Base-by-base conservation (phyloP, 2,113 vertebrate genomes). In the Centropristis striata region DNA sequence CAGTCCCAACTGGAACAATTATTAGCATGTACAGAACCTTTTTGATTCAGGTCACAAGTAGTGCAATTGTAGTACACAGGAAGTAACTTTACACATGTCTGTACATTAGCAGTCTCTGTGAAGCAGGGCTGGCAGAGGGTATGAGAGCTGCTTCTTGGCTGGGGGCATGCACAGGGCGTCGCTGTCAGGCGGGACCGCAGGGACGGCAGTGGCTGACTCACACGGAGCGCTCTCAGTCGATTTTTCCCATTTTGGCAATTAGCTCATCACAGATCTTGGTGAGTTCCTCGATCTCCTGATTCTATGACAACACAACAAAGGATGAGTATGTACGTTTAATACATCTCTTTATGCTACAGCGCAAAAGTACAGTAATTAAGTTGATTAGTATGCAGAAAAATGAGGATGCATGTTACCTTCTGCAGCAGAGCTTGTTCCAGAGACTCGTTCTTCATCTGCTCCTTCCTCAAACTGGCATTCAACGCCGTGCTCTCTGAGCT, bases 261-360 rank as follows among this genome's bases (percentile, higher is more conserved):
- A 99, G 96, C 94, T 99, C 98, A 0, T 99, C 98, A 0, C 98
- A 99, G 92, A 99, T 99, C 95, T 99, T 99, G 9, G 98, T 98
- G 87, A 99, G 95, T 86, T 99, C 98, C 93, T 99, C 98, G 0
- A 98, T 99, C 90, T 99, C 98, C 92, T 98, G 96, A 92, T 97
- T 99, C 98, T 99, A 93, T 65, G 90, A 94, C 78, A 50, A 77
- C 20, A 68, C 32, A 39, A 53, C 11, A 47, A 25, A 36, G 39
- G 21, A 27, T 8, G 10, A 15, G 66, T 28, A 21, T n/a, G 11
- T 44, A 59, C 8, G 66, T 51, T 41, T 18, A 50, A 71, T 50
- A 16, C 23, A n/a, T 51, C 13, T 39, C n/a, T 10, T 2, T 37
- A 42, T 23, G 14, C 14, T 15, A 27, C 23, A 60, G 13, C 1